Conservation (phyloP, 2,113 vertebrate genomes). For the Acanthisitta chloris region DNA sequence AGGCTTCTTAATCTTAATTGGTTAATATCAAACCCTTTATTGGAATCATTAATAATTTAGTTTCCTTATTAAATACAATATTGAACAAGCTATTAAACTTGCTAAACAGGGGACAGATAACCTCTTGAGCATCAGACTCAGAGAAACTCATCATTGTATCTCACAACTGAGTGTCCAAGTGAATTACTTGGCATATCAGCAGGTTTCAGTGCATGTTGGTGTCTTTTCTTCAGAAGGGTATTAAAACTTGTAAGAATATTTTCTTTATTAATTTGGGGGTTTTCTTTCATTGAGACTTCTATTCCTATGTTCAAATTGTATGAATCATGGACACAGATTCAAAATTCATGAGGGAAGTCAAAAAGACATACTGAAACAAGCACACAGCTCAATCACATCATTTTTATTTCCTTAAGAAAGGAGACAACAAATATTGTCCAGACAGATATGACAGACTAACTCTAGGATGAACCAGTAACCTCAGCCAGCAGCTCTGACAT, state of each 20-base stretch:
- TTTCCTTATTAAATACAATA: not conserved
- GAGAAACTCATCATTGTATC: not conserved
- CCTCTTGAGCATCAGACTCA: not conserved
- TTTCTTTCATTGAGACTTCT: not conserved
- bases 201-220: not conserved
- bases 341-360: not conserved
- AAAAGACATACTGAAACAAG: not conserved
- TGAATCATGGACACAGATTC: not conserved
- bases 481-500: not conserved
- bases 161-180: not conserved
- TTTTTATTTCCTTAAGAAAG: not conserved
- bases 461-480: not conserved
- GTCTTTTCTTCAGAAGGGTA: not conserved
- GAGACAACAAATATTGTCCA: not conserved
- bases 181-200: not conserved
- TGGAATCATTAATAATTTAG: constrained; percentile 5
- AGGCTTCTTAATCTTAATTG: not conserved
- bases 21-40: not conserved
- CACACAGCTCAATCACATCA: not conserved
- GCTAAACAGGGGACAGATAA: not conserved
- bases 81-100: not conserved
- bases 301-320: not conserved
- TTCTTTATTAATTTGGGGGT: not conserved
- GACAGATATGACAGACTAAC: not conserved
- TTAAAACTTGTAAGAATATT: not conserved